Base-by-base conservation (phyloP, 2,888 invertebrate genomes). In the Ectemnius continuus region DNA sequence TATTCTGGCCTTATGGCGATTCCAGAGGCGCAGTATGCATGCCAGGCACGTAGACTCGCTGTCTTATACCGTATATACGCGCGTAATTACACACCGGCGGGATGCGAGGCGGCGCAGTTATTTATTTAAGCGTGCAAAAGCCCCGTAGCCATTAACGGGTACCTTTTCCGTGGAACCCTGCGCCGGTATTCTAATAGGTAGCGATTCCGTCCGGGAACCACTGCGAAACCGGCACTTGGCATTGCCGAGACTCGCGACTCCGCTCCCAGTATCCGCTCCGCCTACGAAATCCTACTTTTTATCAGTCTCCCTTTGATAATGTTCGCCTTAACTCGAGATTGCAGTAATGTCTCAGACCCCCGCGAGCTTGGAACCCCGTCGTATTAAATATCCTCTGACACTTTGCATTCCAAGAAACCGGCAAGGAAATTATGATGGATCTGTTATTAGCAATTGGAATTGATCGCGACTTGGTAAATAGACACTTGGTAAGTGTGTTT, bases 51-150 rank as follows among this genome's bases (percentile, higher is more conserved):
- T 62, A 66, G 23, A 58, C 56, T 67, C 58, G 52, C 67, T 60
- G 71, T 46, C 52, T 46, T 56, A 6, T 16, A 26, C 46, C 58
- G 16, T 36, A 47, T 61, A 67, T 28, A 56, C 58, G 59, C 66
- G 73, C 73, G 61, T 80, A 82, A 82, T 81, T 82, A 78, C 75
- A 74, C 67, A 72, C 8, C 36, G 70, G 20, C 45, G 59, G 61
- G 78, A 74, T 71, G 59, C 63, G 63, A 45, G 20, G 59, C 61
- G 70, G 65, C 60, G 79, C 72, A 67, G 78, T 81, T 82, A 82
- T 81, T 82, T 82, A 82, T 81, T 82, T 81, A 82, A 81, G 67
- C 80, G 80, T 80, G 78, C 80, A 82, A 84, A 82, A 84, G 83
- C 73, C 68, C 78, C 76, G 79, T 73, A 65, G 73, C 76, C 75